Base-by-base conservation (phyloP, 2,888 invertebrate species). In the Campoplex capitator region DNA sequence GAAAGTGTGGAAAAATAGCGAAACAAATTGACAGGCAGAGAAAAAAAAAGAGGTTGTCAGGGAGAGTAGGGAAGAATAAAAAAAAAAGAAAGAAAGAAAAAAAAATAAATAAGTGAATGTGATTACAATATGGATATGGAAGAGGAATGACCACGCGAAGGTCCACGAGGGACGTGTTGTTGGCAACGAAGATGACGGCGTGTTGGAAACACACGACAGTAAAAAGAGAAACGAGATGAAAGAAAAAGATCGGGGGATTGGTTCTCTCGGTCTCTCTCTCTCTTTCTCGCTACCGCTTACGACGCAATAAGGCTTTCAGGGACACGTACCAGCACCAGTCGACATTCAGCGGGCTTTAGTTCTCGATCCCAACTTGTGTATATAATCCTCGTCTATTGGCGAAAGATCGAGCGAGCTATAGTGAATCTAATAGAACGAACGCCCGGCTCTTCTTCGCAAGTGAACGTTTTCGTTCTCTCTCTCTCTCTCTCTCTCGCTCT, bases 251-350 rank as follows among this genome's bases (percentile, higher is more conserved):
- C 51, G 54, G 54, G 35, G 54, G 73, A 71, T 62, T 62, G 62
- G 28, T 56, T 54, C n/a, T 56, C 73, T 18, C 45, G 45, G 45
- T 70, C 68, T 67, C 68, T 56, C 68, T 67, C 68, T 56, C 62
- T 62, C 32, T 62, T 73, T 80, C 73, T 86, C 54, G 83, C 77
- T 74, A 73, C 56, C 56, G 83, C 48, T 73, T 82, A 82, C 88
- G 86, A 88, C 89, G 89, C 89, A 89, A 87, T 89, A 88, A 58
- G 74, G 35, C 67, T 85, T 83, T 89, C 89, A 89, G 89, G 88
- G 89, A 88, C 89, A 79, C 79, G 56, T 45, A 45, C 56, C 56
- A 67, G 18, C 67, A 67, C 35, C 65, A 78, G 68, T 68, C 78
- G 76, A 77, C 51, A 51, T 32, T 65, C 65, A 65, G 48, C 76